Evolutionary conservation across 1,140 invertebrate genomes (phyloP).

Genomic region (Bombyx mandarina): DNA sequence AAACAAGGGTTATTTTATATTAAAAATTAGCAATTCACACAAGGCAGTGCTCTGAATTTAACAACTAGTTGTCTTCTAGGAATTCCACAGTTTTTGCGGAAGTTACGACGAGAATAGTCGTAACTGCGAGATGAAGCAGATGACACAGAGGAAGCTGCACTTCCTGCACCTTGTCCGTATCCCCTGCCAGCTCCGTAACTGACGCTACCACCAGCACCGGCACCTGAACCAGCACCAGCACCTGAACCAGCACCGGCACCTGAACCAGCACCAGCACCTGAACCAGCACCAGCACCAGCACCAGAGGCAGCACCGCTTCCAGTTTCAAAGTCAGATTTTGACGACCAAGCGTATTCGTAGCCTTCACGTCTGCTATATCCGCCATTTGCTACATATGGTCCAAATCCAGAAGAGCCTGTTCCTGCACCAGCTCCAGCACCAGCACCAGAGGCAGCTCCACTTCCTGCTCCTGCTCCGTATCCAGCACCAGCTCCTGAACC

Average conservation of each 20-base stretch:
- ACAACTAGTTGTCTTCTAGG: conserved; percentile 34
- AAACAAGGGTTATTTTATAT: conserved; percentile 10
- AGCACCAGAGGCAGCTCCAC: too few species aligned
- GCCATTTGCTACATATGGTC: too few species aligned
- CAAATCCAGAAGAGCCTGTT: too few species aligned
- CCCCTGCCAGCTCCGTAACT: not conserved
- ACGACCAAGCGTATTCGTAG: too few species aligned
- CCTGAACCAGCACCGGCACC: conserved; percentile 8
- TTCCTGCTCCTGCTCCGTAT: too few species aligned
- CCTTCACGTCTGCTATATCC: too few species aligned
- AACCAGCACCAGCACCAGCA: conserved; percentile 4
- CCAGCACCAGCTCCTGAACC: too few species aligned
- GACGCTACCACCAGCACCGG: conserved; percentile 5
- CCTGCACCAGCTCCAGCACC: too few species aligned
- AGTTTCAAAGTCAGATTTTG: not conserved
- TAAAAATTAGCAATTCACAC: conserved; percentile 29
- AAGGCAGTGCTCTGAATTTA: conserved; percentile 33
- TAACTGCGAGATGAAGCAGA: not conserved
- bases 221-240: conserved; percentile 10
- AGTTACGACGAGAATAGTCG: not conserved
- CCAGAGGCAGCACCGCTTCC: not conserved
- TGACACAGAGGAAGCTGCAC: conserved; percentile 1
- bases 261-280: not conserved
- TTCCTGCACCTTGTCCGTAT: conserved; percentile 1
- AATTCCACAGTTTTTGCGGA: conserved; percentile 28